Conservation (phyloP, 2,113 vertebrate genomes). For the Ailuropoda melanoleuca region DNA sequence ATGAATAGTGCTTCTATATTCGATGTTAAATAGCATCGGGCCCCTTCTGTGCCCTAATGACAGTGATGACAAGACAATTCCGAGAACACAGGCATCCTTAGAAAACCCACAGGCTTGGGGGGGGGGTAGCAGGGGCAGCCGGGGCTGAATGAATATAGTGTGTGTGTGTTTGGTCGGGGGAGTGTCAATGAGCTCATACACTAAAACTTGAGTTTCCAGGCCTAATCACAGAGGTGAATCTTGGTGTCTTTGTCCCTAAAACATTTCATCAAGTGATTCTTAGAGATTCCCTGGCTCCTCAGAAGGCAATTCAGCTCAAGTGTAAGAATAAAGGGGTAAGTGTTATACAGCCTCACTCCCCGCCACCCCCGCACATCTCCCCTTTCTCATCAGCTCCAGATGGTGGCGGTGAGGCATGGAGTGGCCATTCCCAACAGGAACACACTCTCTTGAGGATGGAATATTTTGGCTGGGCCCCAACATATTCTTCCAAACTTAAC, state of each 20-base stretch:
- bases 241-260: not conserved
- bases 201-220: not conserved
- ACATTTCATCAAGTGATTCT: not conserved
- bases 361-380: not conserved
- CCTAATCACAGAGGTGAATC: not conserved
- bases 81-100: constrained; percentile 23
- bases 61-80: constrained; percentile 20
- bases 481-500: not conserved
- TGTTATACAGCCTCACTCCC: not conserved
- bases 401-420: not conserved
- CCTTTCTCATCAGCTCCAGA: not conserved
- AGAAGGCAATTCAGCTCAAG: not conserved
- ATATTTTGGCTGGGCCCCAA: not conserved
- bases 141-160: not conserved
- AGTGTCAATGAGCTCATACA: not conserved
- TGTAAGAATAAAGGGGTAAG: not conserved
- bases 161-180: not conserved
- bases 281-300: not conserved
- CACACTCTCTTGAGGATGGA: not conserved
- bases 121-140: not conserved
- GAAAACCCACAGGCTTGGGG: not conserved
- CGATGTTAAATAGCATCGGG: not conserved
- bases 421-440: not conserved
- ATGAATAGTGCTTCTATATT: constrained; percentile 51
- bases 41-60: not conserved